phyloP scores from a whole-genome alignment of 2,797 vertebrate species.

The Anguilla marmorata region DNA sequence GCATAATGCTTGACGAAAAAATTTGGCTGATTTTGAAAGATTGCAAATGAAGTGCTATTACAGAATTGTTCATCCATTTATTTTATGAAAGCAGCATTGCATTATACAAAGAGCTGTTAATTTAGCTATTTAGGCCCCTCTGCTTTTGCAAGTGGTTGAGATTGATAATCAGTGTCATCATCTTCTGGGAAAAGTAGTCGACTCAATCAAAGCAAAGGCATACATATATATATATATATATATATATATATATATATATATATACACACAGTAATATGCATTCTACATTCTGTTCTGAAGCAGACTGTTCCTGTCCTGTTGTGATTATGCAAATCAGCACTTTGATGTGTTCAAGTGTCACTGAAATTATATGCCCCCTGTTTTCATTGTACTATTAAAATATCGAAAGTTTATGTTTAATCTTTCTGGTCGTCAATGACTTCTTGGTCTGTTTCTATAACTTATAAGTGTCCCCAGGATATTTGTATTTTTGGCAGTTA shows the following conservation, averaged over 20 bases:
- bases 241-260: not conserved
- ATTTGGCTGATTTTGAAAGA: slow-evolving; percentile 4
- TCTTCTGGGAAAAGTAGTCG: not conserved
- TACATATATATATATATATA: not conserved
- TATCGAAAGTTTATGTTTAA: not conserved
- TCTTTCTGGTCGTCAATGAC: not conserved
- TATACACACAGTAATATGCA: not conserved
- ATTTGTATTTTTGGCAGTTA: not conserved
- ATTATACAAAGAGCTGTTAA: slow-evolving; percentile 8
- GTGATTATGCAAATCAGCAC: slow-evolving; percentile 8
- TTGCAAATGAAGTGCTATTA: slow-evolving; percentile 3
- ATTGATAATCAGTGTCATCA: slow-evolving; percentile 10
- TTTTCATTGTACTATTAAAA: not conserved
- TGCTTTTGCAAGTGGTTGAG: not conserved
- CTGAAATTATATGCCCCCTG: not conserved
- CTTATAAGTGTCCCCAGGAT: not conserved
- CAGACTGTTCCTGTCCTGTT: not conserved
- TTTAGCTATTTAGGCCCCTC: not conserved
- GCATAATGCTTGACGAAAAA: slow-evolving; percentile 1
- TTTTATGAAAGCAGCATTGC: slow-evolving; percentile 15
- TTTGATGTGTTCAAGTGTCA: slow-evolving; percentile 8
- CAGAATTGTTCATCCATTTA: slow-evolving; percentile 15
- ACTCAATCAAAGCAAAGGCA: not conserved
- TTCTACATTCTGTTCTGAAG: not conserved
- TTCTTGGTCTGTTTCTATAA: not conserved